Conservation (phyloP, 2,113 vertebrate species). For the Oenanthe melanoleuca region DNA sequence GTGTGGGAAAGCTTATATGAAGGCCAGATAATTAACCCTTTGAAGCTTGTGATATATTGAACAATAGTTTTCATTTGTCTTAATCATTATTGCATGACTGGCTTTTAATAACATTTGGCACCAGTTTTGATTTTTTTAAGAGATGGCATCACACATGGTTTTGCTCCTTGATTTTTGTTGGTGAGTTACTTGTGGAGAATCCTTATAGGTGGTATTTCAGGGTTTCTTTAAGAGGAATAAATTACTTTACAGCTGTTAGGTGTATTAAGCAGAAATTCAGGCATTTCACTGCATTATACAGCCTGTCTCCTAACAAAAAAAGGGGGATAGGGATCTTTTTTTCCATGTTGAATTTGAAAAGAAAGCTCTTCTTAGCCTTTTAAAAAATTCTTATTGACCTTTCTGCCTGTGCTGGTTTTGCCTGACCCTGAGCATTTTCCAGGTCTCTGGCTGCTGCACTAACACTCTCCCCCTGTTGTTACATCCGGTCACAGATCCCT, state of each 20-base stretch:
- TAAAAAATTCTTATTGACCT: background rate
- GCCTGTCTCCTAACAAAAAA: background rate
- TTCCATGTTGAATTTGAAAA: background rate
- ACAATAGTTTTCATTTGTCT: background rate
- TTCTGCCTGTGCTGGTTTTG: background rate
- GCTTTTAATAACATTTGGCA: background rate
- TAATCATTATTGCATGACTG: background rate
- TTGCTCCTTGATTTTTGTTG: background rate
- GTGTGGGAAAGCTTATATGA: slow-evolving; percentile 2
- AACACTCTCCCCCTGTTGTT: accelerated
- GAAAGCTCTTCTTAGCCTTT: background rate
- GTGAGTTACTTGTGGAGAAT: background rate
- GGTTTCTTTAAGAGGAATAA: background rate
- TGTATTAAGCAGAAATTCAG: background rate
- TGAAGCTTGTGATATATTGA: background rate
- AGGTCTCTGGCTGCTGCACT: background rate
- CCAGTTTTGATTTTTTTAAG: background rate
- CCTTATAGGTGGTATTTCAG: background rate
- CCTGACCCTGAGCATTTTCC: background rate
- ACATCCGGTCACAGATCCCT: background rate
- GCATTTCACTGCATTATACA: background rate
- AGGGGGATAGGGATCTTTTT: accelerated
- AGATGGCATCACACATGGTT: accelerated
- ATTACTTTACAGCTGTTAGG: background rate
- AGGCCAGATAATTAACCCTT: background rate